Evolutionary conservation across 2,113 vertebrate species (phyloP).

Genomic region (Lynx canadensis): DNA sequence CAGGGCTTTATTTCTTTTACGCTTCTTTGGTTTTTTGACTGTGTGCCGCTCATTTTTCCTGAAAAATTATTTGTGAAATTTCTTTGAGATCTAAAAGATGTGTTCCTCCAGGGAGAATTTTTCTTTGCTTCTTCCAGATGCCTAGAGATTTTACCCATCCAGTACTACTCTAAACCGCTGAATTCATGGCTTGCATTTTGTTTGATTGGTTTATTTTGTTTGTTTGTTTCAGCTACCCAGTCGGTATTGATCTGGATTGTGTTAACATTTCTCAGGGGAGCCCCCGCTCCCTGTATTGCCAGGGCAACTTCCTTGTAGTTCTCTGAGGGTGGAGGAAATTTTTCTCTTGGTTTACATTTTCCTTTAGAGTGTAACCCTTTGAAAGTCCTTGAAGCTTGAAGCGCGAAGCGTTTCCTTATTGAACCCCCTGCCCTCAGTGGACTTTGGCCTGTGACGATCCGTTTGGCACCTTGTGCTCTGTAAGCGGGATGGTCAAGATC

Average conservation of each 20-base stretch:
- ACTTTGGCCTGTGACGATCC: not conserved
- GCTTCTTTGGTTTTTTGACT: not conserved
- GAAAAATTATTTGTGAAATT: constrained; percentile 12
- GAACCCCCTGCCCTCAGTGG: not conserved
- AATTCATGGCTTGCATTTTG: not conserved
- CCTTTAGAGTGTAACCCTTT: not conserved
- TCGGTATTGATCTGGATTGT: not conserved
- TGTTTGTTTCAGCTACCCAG: not conserved
- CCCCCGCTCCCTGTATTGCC: accelerated
- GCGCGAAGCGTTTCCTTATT: not conserved
- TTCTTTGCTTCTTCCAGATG: not conserved
- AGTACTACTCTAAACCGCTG: not conserved
- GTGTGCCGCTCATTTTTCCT: not conserved
- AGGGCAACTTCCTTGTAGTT: not conserved
- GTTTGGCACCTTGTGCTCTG: not conserved
- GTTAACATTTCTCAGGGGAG: constrained; percentile 6
- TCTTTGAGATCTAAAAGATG: constrained; percentile 19
- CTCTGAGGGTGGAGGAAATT: not conserved
- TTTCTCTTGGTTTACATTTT: not conserved
- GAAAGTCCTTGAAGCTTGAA: not conserved
- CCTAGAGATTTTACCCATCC: constrained; percentile 1
- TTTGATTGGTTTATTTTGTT: constrained; percentile 21
- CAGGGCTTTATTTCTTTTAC: not conserved
- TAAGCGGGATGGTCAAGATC: not conserved
- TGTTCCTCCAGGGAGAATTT: constrained; percentile 31